Conservation (phyloP, 2,113 vertebrate genomes). For the Chaetops frenatus region DNA sequence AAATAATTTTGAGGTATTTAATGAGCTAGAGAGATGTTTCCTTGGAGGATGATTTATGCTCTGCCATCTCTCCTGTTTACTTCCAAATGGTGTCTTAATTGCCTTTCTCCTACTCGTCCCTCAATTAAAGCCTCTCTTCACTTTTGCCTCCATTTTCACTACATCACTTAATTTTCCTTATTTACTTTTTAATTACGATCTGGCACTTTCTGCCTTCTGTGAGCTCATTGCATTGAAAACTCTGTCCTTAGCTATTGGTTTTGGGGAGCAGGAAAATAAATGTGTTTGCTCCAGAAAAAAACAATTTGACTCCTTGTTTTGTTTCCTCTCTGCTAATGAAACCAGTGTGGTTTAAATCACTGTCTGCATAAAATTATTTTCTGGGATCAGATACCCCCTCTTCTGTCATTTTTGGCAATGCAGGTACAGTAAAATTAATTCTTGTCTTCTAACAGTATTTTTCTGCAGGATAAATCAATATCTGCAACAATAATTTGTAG, state of each 20-base stretch:
- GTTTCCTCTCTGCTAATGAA: background rate
- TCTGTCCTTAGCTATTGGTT: background rate
- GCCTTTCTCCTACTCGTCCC: background rate
- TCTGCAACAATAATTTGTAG: background rate
- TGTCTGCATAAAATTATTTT: background rate
- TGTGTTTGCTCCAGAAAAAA: background rate
- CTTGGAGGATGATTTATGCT: slow-evolving; percentile 8
- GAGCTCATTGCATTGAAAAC: background rate
- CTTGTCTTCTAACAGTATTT: background rate
- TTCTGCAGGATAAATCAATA: background rate
- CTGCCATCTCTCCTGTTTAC: background rate
- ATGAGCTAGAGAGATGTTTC: background rate
- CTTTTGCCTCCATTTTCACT: background rate
- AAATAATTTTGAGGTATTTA: background rate
- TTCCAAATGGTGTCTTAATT: slow-evolving; percentile 37
- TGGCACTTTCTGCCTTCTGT: background rate
- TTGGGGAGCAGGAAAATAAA: background rate
- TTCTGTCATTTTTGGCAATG: background rate
- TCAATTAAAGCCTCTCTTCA: slow-evolving; percentile 13
- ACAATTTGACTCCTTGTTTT: background rate
- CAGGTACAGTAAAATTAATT: background rate
- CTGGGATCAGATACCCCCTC: background rate
- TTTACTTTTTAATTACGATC: slow-evolving; percentile 1
- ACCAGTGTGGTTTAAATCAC: background rate
- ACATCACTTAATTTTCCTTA: slow-evolving; percentile 26